Evolutionary conservation across 2,888 invertebrate genomes (phyloP).

Genomic region (Hydroisotoma schaefferi): DNA sequence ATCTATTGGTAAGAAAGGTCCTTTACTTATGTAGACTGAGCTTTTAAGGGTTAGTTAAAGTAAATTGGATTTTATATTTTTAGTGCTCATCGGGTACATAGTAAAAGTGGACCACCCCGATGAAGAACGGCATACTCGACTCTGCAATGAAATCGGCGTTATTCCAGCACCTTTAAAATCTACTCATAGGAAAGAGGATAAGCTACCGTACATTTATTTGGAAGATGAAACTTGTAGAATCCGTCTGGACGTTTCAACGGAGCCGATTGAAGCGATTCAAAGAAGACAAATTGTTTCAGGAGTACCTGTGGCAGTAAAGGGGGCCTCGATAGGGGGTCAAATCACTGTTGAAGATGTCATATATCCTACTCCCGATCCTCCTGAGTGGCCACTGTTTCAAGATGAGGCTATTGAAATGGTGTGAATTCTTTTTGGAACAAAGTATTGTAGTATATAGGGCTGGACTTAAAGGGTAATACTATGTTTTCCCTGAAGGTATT

Average conservation of each 20-base stretch:
- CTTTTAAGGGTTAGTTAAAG: neutral
- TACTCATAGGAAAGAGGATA: too few relatives aligned
- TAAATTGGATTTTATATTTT: neutral
- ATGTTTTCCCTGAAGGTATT: conserved; percentile 20
- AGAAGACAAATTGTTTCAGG: conserved; percentile 21
- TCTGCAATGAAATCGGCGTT: conserved; percentile 26
- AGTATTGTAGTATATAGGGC: neutral
- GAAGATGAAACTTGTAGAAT: conserved; percentile 21
- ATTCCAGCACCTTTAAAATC: conserved; percentile 18
- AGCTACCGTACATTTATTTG: conserved; percentile 7
- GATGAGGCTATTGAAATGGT: conserved; percentile 35
- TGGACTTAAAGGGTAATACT: neutral
- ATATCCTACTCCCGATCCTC: conserved; percentile 22
- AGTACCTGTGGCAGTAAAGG: conserved; percentile 21
- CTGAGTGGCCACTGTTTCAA: conserved; percentile 16
- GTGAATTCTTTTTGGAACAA: neutral
- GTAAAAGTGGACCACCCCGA: conserved; percentile 16
- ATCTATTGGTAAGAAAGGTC: conserved; percentile 1
- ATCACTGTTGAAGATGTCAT: conserved; percentile 25
- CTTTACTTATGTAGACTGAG: neutral
- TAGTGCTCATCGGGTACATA: conserved; percentile 25
- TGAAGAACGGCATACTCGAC: neutral
- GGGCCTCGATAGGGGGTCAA: conserved; percentile 6
- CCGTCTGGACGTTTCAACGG: neutral
- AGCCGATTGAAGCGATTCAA: neutral